Evolutionary conservation across 2,113 vertebrate species (phyloP), one percentile per base, ranked within the genome.

Genomic region (Hirundichthys speculiger): DNA sequence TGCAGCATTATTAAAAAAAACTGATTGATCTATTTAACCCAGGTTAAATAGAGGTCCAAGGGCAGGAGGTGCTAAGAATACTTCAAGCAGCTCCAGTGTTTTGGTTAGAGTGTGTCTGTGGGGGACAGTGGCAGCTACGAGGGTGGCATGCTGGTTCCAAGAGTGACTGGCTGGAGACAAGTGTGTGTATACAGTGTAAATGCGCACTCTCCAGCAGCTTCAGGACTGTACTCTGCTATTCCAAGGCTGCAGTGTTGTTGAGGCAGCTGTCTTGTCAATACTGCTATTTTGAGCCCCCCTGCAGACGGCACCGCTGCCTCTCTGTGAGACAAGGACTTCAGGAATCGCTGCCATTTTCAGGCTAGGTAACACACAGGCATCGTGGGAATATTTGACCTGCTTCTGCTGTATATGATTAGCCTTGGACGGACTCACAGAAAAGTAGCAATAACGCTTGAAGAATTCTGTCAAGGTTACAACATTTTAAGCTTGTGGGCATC

Each of bases 241-340:
- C 85, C 83, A 63, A 87, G 89, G 89, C 84, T 47, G 68, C 18
- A 77, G 84, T 78, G 75, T 22, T 68, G 67, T 84, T 76, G 62
- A 56, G 52, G 71, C 90, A 95, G 93, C 90, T 92, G 91, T 93
- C 93, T 91, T 83, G 86, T 89, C 93, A 93, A 79, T 92, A 94
- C 72, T 60, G 80, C 88, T 94, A 94, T 93, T 93, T 92, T 90
- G 82, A 89, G 93, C 51, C 80, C 49, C 42, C 84, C 80, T 75
- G 80, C 82, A 91, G 89, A 86, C 82, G 64, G 82, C 90, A 86
- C 82, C 81, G 76, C 88, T 80, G 83, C 73, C 83, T 62, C 77
- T 61, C 39, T 9, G 43, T 43, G 77, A 89, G 79, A 80, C 68
- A 50, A 51, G 69, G 84, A 50, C 71, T 79, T 78, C 40, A 22